A percentile compares a stretch with the other conserved stretches of the same genome.
phyloP scores from a whole-genome alignment of 2,888 invertebrate species.

The Cerceris ruficornis region DNA sequence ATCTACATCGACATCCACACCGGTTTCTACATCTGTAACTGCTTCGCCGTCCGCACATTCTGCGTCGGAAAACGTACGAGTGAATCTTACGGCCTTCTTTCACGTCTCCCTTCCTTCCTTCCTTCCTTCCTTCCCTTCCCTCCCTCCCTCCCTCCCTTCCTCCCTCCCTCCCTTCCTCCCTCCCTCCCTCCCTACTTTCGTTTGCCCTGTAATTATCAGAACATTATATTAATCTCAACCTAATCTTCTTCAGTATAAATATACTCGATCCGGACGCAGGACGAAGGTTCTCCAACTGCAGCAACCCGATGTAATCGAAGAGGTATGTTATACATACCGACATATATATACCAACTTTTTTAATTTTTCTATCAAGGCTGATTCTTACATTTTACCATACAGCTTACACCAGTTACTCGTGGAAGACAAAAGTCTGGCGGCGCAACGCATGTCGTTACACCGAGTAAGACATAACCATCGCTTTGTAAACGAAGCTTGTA shows the following conservation, averaged over 20 bases:
- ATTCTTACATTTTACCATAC: conserved; percentile 6
- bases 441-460: conserved; percentile 68
- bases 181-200: no score
- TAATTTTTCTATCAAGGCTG: neutral
- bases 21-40: conserved; percentile 37
- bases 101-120: no score
- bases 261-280: conserved; percentile 69
- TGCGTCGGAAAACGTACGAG: conserved; percentile 69
- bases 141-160: no score
- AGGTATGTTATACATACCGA: conserved; percentile 57
- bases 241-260: conserved; percentile 68
- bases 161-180: no score
- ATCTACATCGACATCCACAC: conserved; percentile 55
- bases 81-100: neutral
- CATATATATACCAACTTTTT: neutral
- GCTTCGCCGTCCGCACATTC: conserved; percentile 23
- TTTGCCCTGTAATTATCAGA: neutral
- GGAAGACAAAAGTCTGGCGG: conserved; percentile 60
- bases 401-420: conserved; percentile 43
- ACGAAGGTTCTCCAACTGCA: conserved; percentile 70
- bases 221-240: conserved; percentile 1
- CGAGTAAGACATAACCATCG: conserved; percentile 60
- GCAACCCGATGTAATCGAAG: conserved; percentile 76
- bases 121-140: no score
- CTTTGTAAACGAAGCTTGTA: no score